Base-by-base conservation (phyloP, 23 tunicate genomes). In the Botrylloides violaceus region DNA sequence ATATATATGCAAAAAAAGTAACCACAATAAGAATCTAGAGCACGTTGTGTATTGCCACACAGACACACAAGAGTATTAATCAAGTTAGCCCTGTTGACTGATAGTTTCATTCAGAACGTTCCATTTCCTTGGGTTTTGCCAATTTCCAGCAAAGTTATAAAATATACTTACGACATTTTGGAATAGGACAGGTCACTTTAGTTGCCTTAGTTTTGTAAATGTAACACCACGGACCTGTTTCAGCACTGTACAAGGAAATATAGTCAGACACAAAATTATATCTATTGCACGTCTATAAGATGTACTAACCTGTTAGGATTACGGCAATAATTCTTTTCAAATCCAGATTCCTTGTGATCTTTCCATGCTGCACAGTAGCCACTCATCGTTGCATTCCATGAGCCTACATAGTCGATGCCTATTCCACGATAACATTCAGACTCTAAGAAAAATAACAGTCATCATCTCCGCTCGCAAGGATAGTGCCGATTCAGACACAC, bases 341-440 rank as follows among this genome's bases (percentile, higher is more conserved):
- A 36, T 0, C 77, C 77, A 2, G 71, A 68, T 28, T 64, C 79
- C 5, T 78, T 66, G 43, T 83, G 89, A 50, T 70, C 73, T 12
- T 49, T 35, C 96, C 96, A 87, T 2, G 71, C 26, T 15, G 78
- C 71, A 65, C 96, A 87, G 12, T 28, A 31, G 2, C 87, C 87
- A 3, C 12, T 30, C 29, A 3, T 18, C 3, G 96, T 81, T 15
- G 35, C 34, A 60, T 71, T 72, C 71, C 76, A 71, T 33, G 66
- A 30, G 12, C 96, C 96, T 12, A 64, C 30, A 34, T 87, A 87
- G 18, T 70, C 76, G 2, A 32, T 29, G 2, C 96, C 96, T 1
- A 61, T 81, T 1, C 76, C 87, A 4, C 96, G 76, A 50, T 76
- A 76, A 49, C 96, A 87, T 39, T 81, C 87, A 0, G 96, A 85